These are phyloP conservation scores for Ctenomys sociabilis DNA, from an alignment of 2,113 vertebrate species.

Conservation along the genomic window DNA sequence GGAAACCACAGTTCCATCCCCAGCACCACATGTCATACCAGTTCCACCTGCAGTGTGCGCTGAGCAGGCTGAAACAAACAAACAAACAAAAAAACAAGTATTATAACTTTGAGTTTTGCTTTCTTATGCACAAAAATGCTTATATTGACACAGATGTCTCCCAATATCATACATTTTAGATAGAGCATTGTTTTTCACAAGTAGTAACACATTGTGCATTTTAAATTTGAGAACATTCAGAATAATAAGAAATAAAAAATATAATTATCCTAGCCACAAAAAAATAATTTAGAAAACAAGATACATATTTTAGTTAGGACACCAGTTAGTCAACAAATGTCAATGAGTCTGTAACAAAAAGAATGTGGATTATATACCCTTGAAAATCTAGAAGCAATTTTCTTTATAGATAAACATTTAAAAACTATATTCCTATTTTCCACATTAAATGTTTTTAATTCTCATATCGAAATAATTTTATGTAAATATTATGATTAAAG, in stretches of 20 bases:
- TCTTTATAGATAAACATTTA: neutral
- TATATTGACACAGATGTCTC: neutral
- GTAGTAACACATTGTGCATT: neutral
- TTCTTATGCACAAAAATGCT: neutral
- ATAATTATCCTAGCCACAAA: neutral
- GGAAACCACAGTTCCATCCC: too few species aligned
- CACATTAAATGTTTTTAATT: neutral
- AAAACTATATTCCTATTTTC: neutral
- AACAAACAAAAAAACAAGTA: too few species aligned
- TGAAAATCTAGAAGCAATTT: neutral
- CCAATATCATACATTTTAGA: neutral
- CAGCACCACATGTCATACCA: too few species aligned
- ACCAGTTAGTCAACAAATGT: neutral
- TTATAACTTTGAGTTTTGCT: neutral
- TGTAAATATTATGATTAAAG: neutral
- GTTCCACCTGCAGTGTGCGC: too few species aligned
- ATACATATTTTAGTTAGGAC: neutral
- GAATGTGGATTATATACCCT: neutral
- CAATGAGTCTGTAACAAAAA: neutral
- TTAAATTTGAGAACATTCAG: neutral
- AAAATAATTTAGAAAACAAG: neutral
- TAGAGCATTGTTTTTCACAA: neutral
- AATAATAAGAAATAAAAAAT: neutral
- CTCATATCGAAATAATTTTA: neutral
- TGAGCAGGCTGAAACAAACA: too few species aligned